Evolutionary conservation across 2,888 invertebrate genomes (phyloP).

Genomic region (Megalurothrips usitatus): DNA sequence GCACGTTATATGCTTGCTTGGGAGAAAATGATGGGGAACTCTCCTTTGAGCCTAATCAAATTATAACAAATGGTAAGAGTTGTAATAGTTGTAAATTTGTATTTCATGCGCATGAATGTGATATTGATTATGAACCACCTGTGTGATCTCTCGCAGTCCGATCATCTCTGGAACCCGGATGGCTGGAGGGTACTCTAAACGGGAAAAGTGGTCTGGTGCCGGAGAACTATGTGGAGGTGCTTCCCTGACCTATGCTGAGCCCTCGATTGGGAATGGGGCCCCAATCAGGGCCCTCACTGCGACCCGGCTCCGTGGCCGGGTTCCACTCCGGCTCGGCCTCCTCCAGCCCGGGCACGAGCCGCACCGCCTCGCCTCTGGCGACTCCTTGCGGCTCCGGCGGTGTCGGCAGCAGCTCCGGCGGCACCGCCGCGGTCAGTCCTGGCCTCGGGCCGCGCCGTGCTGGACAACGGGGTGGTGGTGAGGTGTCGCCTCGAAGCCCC

Average conservation of each 20-base stretch:
- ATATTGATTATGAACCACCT: background rate
- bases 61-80: constrained; percentile 87
- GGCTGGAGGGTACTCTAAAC: constrained; percentile 92
- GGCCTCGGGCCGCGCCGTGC: background rate
- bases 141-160: constrained; percentile 58
- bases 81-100: constrained; percentile 25
- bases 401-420: background rate
- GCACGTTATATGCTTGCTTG: constrained; percentile 92
- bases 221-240: constrained; percentile 91
- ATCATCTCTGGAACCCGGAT: constrained; percentile 91
- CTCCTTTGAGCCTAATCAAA: constrained; percentile 97
- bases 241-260: constrained; percentile 55
- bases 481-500: background rate
- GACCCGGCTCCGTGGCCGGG: background rate
- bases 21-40: constrained; percentile 96
- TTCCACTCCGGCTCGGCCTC: background rate
- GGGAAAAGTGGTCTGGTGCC: constrained; percentile 91
- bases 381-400: background rate
- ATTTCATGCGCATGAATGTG: constrained; percentile 28
- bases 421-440: background rate
- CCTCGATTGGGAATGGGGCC: constrained; percentile 2
- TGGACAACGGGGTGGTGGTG: background rate
- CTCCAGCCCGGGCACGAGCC: background rate
- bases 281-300: background rate
- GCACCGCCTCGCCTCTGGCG: background rate